Percentiles rank a stretch among this genome's conserved stretches.
Evolutionary conservation across 2,888 invertebrate species (phyloP).

Genomic region (Itoplectis maculator): DNA sequence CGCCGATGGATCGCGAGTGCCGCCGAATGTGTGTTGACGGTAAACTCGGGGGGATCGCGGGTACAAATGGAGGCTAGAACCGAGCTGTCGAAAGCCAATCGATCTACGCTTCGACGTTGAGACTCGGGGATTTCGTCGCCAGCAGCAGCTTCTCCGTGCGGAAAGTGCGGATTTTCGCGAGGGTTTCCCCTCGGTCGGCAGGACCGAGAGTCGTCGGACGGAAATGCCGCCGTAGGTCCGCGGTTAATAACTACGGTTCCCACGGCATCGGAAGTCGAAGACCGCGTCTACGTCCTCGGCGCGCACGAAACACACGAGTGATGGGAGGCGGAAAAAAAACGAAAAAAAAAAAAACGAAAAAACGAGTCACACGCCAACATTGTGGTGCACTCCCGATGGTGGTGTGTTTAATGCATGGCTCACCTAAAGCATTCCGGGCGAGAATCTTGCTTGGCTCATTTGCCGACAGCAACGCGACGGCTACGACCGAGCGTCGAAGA

Average conservation of each 20-base stretch:
- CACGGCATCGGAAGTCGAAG: slow-evolving; percentile 17
- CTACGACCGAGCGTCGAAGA: slow-evolving; percentile 73
- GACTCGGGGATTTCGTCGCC: no score
- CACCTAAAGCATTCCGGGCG: slow-evolving; percentile 91
- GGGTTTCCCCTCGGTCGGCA: neutral
- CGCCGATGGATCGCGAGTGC: neutral
- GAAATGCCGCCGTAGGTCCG: neutral
- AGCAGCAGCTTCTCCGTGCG: no score
- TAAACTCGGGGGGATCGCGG: slow-evolving; percentile 3
- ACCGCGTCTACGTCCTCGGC: slow-evolving; percentile 39
- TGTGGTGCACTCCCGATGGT: slow-evolving; percentile 44
- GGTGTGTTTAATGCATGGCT: slow-evolving; percentile 62
- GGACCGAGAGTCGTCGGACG: neutral
- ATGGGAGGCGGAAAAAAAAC: slow-evolving; percentile 38
- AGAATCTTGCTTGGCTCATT: slow-evolving; percentile 85
- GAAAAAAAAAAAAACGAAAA: no score
- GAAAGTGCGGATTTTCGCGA: no score
- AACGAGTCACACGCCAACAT: slow-evolving; percentile 79
- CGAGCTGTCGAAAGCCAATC: slow-evolving; percentile 2
- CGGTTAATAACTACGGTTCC: neutral
- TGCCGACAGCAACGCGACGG: slow-evolving; percentile 72
- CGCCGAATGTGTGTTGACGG: slow-evolving; percentile 10
- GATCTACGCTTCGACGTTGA: neutral
- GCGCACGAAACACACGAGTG: slow-evolving; percentile 37
- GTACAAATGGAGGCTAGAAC: slow-evolving; percentile 26